Evolutionary conservation across 2,797 vertebrate genomes (phyloP), one percentile per base, ranked within the genome.

Genomic region (Borostomias antarcticus): DNA sequence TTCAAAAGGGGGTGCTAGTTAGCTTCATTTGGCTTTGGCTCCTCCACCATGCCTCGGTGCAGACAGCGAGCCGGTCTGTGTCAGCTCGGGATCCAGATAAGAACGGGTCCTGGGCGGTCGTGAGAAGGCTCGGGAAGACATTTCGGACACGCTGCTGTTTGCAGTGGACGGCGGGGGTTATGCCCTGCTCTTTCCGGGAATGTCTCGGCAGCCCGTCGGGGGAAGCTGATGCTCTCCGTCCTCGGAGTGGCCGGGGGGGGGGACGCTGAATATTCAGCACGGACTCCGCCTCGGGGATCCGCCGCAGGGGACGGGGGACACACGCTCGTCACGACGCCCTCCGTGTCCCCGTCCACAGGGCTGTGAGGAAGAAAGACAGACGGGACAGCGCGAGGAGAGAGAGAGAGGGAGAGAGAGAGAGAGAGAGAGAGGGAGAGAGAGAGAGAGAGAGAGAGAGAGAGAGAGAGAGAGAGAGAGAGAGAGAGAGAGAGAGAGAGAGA

Each of bases 1-100:
- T 60, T 60, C 58, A 60, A 60, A 47, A 60, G 58, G 58, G 58
- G 58, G 58, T n/a, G 58, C 58, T 60, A 29, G 58, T 60, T 47
- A 60, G 58, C 58, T 29, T 23, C 11, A 4, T 13, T 47, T 25
- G 35, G 35, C 35, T 40, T 40, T n/a, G 21, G 56, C 32, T 58
- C 33, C 21, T 58, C n/a, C 32, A 23, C 6, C 2, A 30, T 58
- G 29, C 15, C 35, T 43, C 2, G 8, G 23, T 19, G 17, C 28
- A 19, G 23, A 29, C 25, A 26, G 10, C 26, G 2, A 60, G 58
- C 3, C 1, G 3, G 26, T 28, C 13, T 10, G 6, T 60, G 37
- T 60, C 13, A 17, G 37, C 21, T 32, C 21, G 5, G 17, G 15
- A 26, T n/a, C n/a, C n/a, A n/a, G n/a, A n/a, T n/a, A n/a, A n/a